Base-by-base conservation (phyloP, 2,113 vertebrate species). In the Gyps fulvus region DNA sequence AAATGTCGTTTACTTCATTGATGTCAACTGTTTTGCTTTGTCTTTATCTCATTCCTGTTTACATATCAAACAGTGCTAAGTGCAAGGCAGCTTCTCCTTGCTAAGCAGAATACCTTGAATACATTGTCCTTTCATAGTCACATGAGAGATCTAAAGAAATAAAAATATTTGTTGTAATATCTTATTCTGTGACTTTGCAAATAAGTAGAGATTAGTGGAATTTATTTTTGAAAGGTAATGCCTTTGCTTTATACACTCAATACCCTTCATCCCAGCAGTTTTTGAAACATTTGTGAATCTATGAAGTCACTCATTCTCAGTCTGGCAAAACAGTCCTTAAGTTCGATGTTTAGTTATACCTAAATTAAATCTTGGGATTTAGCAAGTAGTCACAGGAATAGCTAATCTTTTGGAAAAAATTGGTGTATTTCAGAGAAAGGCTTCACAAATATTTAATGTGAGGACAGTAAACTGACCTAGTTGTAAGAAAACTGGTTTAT, bases 21-120 rank as follows among this genome's bases (percentile, higher is more conserved):
- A 95, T 83, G 94, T 95, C 61, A 89, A 84, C 78, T 65, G 40
- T 95, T 96, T 82, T 92, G 80, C 86, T 96, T 96, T 91, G 63
- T 91, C 93, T 88, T 92, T 95, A 87, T 96, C 90, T 95, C 58
- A 16, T 93, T 96, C 95, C 83, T 97, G 94, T 97, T 97, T 97
- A 78, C 77, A 86, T 70, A 84, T 87, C 92, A 95, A 96, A 94
- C 85, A 91, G 58, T 58, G 61, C 85, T 90, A 83, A 89, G 77
- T 61, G 62, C 88, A 93, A 90, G 85, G 80, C 85, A 89, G 84
- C 79, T 90, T 89, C 87, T 94, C 50, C 89, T 59, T 76, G 26
- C 70, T 67, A 43, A 88, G 70, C 82, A 82, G 73, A 90, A 89
- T 83, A 55, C 52, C 49, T 86, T 89, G 73, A 90, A 89, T 83